Base-by-base conservation (phyloP, 2,113 vertebrate species). In the Pipa parva region DNA sequence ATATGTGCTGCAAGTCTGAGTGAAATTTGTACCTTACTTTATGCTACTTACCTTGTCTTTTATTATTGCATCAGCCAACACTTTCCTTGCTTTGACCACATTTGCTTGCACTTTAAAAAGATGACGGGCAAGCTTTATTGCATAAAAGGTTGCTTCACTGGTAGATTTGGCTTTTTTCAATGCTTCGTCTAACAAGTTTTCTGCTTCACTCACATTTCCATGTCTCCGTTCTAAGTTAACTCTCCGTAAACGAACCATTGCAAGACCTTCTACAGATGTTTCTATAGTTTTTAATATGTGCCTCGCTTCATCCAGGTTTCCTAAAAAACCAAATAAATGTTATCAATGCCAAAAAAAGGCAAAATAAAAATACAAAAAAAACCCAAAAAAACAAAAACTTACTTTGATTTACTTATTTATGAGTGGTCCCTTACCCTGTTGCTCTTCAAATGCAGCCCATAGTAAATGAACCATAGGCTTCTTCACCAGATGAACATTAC, bases 391-490 rank as follows among this genome's bases (percentile, higher is more conserved):
- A n/a, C 1, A 5, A 15, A 25, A 28, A 4, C 15, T 0, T 1
- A 0, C 1, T 5, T 11, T 13, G 73, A 36, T 62, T 21, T 8
- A 25, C 29, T 12, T 36, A 52, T 55, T n/a, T n/a, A n/a, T n/a
- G n/a, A n/a, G n/a, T n/a, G n/a, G n/a, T n/a, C n/a, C n/a, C 88
- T 88, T 81, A 99, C 97, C 93, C 83, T 99, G 96, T 77, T 99
- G 96, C 71, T 99, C 97, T 78, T 99, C 97, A 72, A 98, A 99
- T 26, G 93, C 97, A 3, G 95, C 95, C 95, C 95, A 99, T 74
- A 97, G 89, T 84, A 99, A 86, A 80, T 99, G 95, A 69, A 93
- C 91, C 82, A 87, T 79, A 5, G 95, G 94, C 72, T 99, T 99
- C 89, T 89, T 96, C 64, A 92, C 89, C n/a, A 99, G 90, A 15